Evolutionary conservation across 2,888 invertebrate genomes (phyloP), one percentile per base, ranked within the genome.

Genomic region (Caenorhabditis becei): DNA sequence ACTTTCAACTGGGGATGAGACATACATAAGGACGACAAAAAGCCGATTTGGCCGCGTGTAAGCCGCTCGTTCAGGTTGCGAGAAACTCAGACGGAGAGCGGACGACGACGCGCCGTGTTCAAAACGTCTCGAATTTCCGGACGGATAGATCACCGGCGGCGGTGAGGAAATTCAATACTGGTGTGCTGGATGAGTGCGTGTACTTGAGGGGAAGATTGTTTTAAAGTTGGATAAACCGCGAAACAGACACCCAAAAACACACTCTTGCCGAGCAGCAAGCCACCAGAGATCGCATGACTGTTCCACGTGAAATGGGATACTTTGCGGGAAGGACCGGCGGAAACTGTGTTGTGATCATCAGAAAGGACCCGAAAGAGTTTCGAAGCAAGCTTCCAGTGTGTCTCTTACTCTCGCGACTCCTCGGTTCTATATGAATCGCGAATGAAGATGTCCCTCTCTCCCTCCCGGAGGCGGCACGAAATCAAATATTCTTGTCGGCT

Each of bases 81-180:
- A 28, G 49, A 63, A 49, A 63, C 47, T 63, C 47, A 63, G 63
- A 63, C 47, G 49, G 28, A 23, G 41, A 18, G 20, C 16, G 32
- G 28, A 41, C 32, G 32, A 32, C 32, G 32, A 32, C 32, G 32
- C 32, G 32, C 18, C 41, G 61, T 67, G 66, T 67, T 66, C 75
- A 67, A 67, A 75, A 75, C 51, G 75, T 75, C 75, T 66, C 75
- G 62, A 75, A 75, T 75, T 65, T 74, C 72, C 72, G 72, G 71
- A 69, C 71, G 72, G 75, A n/a, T n/a, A n/a, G n/a, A 75, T 65
- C 59, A 74, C 58, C 58, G 37, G 14, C 35, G 28, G 37, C 35
- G 72, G 37, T 16, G 14, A 35, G 1, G 59, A 47, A 59, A 74
- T 74, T 74, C 66, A 51, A 74, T 61, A 75, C 58, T 26, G 32